A percentile compares a stretch with the other conserved stretches of the same genome.
Evolutionary conservation across 1,140 invertebrate genomes (phyloP).

Genomic region (Conus ventricosus): DNA sequence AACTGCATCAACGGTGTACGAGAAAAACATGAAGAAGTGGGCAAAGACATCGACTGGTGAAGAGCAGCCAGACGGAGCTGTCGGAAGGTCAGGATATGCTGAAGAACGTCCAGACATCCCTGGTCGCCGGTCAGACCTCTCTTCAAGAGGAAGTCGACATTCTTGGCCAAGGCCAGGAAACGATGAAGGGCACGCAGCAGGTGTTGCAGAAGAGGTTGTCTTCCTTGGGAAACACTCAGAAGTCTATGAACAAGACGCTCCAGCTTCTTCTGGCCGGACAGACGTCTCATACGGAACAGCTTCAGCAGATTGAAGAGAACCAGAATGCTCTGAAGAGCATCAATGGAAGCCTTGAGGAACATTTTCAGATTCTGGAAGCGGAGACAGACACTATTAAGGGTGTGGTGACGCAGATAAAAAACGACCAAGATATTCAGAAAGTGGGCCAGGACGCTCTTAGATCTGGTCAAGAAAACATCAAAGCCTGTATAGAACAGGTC

Average conservation of each 20-base stretch:
- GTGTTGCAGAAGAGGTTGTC: not conserved
- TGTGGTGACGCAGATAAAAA: not conserved
- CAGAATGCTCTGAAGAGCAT: not conserved
- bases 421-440: not conserved
- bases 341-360: not conserved
- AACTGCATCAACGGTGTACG: not conserved
- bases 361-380: not conserved
- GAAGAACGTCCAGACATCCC: not conserved
- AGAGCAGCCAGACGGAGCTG: not conserved
- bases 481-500: not conserved
- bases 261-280: not conserved
- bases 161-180: not conserved
- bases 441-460: not conserved
- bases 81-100: not conserved
- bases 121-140: not conserved
- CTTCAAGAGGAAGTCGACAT: not conserved
- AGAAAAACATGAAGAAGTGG: not conserved
- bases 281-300: not conserved
- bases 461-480: not conserved
- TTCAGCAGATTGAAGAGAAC: not conserved
- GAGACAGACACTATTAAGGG: not conserved
- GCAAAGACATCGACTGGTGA: not conserved
- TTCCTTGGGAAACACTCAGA: not conserved
- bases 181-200: not conserved
- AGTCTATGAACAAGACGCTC: not conserved